Conservation (phyloP, 2,797 vertebrate genomes). For the Epinephelus coioides region DNA sequence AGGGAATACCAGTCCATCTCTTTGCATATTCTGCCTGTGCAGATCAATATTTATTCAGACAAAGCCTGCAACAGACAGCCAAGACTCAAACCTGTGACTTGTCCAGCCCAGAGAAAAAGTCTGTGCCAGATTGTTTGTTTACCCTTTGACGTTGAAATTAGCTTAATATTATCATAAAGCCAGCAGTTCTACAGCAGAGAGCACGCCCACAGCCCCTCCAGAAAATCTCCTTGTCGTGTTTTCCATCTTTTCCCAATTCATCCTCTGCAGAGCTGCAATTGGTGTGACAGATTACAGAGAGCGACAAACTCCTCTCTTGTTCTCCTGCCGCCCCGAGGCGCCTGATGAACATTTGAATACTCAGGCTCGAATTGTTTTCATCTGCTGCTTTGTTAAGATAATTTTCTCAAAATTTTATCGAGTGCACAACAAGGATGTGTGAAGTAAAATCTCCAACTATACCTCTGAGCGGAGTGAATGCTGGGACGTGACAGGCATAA, state of each 20-base stretch:
- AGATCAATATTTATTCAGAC: conserved; percentile 5
- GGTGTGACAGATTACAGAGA: conserved; percentile 40
- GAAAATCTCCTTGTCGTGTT: conserved; percentile 45
- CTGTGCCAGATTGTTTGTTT: conserved; percentile 19
- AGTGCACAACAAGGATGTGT: neutral
- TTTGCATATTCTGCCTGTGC: conserved; percentile 10
- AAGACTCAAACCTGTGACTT: conserved; percentile 5
- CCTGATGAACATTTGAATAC: conserved; percentile 38
- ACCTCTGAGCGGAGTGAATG: conserved; percentile 2
- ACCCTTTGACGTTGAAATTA: conserved; percentile 29
- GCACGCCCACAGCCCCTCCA: neutral
- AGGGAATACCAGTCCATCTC: neutral
- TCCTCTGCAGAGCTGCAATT: conserved; percentile 35
- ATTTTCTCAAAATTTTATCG: conserved; percentile 17
- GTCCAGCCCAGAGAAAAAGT: conserved; percentile 12
- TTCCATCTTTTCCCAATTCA: conserved; percentile 47
- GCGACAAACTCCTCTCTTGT: conserved; percentile 33
- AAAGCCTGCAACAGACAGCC: conserved; percentile 6
- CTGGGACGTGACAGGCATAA: neutral
- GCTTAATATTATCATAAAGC: conserved; percentile 31
- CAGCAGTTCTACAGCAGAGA: conserved; percentile 17
- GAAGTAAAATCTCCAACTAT: conserved; percentile 5
- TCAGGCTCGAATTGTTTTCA: conserved; percentile 38
- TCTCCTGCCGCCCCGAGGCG: conserved; percentile 22
- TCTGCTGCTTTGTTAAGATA: conserved; percentile 38